Evolutionary conservation across 2,113 vertebrate genomes (phyloP), one percentile per base, ranked within the genome.

Genomic region (Mesitornis unicolor): DNA sequence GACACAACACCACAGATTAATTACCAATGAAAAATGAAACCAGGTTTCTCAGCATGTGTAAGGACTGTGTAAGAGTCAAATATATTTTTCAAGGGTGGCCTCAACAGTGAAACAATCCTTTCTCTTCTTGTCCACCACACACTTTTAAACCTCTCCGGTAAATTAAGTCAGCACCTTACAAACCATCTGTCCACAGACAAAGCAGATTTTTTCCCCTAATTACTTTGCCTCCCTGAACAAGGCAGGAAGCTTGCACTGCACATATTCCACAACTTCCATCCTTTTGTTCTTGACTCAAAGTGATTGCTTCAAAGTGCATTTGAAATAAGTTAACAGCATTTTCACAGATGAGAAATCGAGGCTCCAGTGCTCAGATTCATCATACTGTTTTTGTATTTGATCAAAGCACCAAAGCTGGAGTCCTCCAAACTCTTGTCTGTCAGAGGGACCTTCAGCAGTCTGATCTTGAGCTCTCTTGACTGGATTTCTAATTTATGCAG

Each of bases 331-430:
- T 60, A 69, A 47, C 28, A 70, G 35, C 20, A 65, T 57, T 91
- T 80, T 93, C 68, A 84, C 26, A 67, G 28, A 29, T n/a, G 36
- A 77, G 29, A 59, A 75, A 60, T 33, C 33, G 29, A 78, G 26
- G 65, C 16, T 79, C 14, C 29, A 67, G 43, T 19, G 24, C 35
- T 36, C 20, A 68, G 16, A 75, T 26, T 71, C 64, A 77, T 45
- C 1, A 0, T 26, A 10, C 22, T 0, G 0, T 63, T 84, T 71
- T 64, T 8, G 5, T 54, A 91, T 51, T 68, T 60, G 12, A 60
- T 63, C 20, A 67, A 91, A 87, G 53, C 35, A 71, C 33, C 48
- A 63, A 77, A 84, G 29, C 38, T 48, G 43, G 33, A 84, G 51
- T 19, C 12, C 18, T 36, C 35, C 45, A 69, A 79, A 74, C 43